A percentile compares a stretch with the other conserved stretches of the same genome.
These are phyloP conservation scores for Polyommatus iphigenia DNA, from an alignment of 2,888 invertebrate genomes.

Conservation along the genomic window DNA sequence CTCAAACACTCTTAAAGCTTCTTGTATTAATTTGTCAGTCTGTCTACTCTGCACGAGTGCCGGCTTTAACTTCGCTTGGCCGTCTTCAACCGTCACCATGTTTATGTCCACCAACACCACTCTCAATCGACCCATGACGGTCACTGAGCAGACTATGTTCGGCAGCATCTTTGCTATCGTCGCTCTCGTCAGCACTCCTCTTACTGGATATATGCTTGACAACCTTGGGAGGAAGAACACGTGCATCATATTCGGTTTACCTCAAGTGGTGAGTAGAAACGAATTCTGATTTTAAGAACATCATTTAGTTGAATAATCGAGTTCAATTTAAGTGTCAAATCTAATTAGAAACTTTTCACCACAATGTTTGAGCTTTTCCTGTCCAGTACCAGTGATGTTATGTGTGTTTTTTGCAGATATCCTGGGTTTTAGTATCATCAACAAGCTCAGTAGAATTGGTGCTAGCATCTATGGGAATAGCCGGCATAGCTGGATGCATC, in stretches of 20 bases:
- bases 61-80: constrained; percentile 60
- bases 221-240: constrained; percentile 49
- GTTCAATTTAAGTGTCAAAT: not conserved
- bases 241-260: constrained; percentile 44
- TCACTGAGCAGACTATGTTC: constrained; percentile 49
- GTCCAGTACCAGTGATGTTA: too few species aligned
- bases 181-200: constrained; percentile 49
- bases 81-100: constrained; percentile 57
- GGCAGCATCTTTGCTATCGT: constrained; percentile 52
- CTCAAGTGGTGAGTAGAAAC: constrained; percentile 38
- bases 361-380: not conserved
- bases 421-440: constrained; percentile 56
- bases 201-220: constrained; percentile 51
- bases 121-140: constrained; percentile 48
- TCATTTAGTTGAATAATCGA: too few species aligned
- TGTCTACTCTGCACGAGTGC: constrained; percentile 1
- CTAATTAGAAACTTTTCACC: not conserved
- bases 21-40: not conserved
- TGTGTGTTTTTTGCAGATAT: constrained; percentile 47
- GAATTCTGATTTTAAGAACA: too few species aligned
- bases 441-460: constrained; percentile 53
- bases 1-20: not conserved
- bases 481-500: constrained; percentile 44
- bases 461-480: constrained; percentile 53
- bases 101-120: constrained; percentile 53